Evolutionary conservation across 2,113 vertebrate species (phyloP).

Genomic region (Tachuris rubrigastra): DNA sequence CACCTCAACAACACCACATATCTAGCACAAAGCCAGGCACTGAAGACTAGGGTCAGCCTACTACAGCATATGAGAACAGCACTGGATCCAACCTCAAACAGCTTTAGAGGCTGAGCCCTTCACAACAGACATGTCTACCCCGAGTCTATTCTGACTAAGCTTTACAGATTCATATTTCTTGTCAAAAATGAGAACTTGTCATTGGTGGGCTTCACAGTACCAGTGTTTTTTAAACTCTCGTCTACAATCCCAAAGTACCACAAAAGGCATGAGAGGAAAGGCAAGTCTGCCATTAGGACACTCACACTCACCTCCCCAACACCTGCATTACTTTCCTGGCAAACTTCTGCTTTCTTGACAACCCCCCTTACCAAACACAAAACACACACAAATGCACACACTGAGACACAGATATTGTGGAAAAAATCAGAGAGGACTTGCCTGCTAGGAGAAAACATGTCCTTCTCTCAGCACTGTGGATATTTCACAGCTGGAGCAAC

Average conservation of each 20-base stretch:
- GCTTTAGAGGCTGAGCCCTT: neutral
- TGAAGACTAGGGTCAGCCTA: neutral
- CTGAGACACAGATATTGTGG: fast-evolving
- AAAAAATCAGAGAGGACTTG: neutral
- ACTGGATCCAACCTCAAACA: neutral
- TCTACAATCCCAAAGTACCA: neutral
- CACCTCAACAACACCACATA: neutral
- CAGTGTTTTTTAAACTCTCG: neutral
- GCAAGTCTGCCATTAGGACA: neutral
- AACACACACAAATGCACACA: fast-evolving
- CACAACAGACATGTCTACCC: neutral
- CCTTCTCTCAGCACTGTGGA: fast-evolving
- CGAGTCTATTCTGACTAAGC: neutral
- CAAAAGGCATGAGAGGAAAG: neutral
- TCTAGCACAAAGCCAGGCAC: neutral
- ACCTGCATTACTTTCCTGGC: neutral
- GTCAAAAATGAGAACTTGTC: neutral
- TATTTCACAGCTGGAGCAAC: neutral
- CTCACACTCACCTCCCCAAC: neutral
- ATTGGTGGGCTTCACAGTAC: neutral
- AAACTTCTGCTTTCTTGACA: neutral
- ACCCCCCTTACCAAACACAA: neutral
- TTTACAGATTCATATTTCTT: neutral
- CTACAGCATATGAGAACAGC: neutral
- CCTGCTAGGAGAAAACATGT: neutral